These are phyloP conservation scores for Pteromalus puparum DNA, from an alignment of 1,140 invertebrate genomes.

Conservation along the genomic window DNA sequence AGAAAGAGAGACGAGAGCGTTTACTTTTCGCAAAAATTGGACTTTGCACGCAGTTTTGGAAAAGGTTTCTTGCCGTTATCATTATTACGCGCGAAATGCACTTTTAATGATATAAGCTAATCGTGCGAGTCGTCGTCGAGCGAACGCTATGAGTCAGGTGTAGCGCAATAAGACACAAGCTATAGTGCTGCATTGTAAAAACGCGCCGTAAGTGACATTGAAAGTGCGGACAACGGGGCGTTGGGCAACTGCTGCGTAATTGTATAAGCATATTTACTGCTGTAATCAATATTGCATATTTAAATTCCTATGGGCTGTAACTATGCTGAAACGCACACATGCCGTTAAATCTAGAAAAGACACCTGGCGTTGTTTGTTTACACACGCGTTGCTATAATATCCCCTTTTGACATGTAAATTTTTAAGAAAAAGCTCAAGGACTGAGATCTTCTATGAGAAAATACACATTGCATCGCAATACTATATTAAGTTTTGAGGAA, in stretches of 20 bases:
- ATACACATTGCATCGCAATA: too few species aligned
- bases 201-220: neutral
- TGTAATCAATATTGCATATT: slow-evolving; percentile 2
- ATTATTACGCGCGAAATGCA: neutral
- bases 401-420: neutral
- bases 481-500: too few species aligned
- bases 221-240: neutral
- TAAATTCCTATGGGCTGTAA: neutral
- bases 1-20: too few species aligned
- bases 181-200: neutral
- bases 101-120: too few species aligned
- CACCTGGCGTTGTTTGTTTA: neutral
- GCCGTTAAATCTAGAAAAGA: neutral
- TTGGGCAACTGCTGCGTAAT: neutral
- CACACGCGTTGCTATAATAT: neutral
- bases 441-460: neutral
- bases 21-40: neutral
- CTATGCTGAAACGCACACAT: neutral
- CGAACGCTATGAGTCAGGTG: neutral
- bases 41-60: neutral
- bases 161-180: neutral
- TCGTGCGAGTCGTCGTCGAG: neutral
- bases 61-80: neutral
- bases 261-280: neutral
- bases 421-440: neutral